Base-by-base conservation (phyloP, 1,140 invertebrate genomes). In the Reticulitermes speratus region DNA sequence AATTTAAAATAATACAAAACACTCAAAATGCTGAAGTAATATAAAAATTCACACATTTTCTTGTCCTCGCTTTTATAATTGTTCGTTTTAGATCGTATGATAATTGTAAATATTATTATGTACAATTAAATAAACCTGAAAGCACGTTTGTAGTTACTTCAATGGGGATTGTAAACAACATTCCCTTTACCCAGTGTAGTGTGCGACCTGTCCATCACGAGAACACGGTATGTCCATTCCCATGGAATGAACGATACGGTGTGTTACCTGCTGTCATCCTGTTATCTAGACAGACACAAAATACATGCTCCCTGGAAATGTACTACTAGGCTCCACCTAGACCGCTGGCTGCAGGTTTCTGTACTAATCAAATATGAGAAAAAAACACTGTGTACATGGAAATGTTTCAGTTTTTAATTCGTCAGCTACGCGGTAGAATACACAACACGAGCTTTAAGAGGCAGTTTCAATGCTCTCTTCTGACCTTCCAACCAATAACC, bases 211-310 rank as follows among this genome's bases (percentile, higher is more conserved):
- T 30, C 65, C 25, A 6, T 75, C 65, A 75, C 25, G 65, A 30
- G 3, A 75, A 75, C 65, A 75, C 65, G 65, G n/a, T 75, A 75
- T 75, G 65, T 75, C 65, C 65, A 75, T 75, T 75, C 65, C 65
- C 65, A 75, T 75, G 65, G 65, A 75, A 75, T 75, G 65, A 75
- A 75, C 25, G 65, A 75, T 75, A 75, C 65, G 65, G 65, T 75
- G 65, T 75, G 65, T 75, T 75, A 25, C 65, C 65, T 75, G 65
- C 65, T 75, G 65, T 75, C 65, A 75, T 75, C 65, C 65, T 75
- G 65, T 75, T 75, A 75, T 75, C 65, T 75, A 75, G 65, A 75
- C 65, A 30, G 25, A 30, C 65, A 75, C 65, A 75, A 75, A 75
- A 25, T 75, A 75, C 65, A 75, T 75, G 65, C 65, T 30, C 65